Evolutionary conservation across 2,113 vertebrate genomes (phyloP).

Genomic region (Eubucco bourcierii): DNA sequence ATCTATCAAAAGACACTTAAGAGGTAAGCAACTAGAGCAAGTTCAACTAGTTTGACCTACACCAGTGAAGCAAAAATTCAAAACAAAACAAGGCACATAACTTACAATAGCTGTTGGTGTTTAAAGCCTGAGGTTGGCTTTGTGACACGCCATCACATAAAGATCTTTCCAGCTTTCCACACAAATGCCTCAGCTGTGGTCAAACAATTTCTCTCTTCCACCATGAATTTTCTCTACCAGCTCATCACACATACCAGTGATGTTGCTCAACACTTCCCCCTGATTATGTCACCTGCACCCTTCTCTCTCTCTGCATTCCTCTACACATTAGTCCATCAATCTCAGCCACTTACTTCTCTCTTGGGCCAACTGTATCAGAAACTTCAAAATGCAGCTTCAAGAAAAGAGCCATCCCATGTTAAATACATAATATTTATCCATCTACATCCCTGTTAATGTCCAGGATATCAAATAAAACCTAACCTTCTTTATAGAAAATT

Average conservation of each 20-base stretch:
- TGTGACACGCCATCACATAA: neutral
- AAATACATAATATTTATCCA: neutral
- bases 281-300: neutral
- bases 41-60: neutral
- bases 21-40: neutral
- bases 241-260: neutral
- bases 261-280: neutral
- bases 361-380: neutral
- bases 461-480: neutral
- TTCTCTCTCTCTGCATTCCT: neutral
- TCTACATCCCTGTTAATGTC: neutral
- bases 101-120: neutral
- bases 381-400: neutral
- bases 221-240: neutral
- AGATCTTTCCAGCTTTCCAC: neutral
- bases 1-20: neutral
- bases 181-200: neutral
- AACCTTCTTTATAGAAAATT: neutral
- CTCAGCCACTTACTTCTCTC: neutral
- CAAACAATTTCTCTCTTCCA: neutral
- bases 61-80: neutral
- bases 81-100: neutral
- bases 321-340: neutral
- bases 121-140: neutral
- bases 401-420: neutral